Base-by-base conservation (phyloP, 2,113 vertebrate species). In the Ivindomyrus marchei region DNA sequence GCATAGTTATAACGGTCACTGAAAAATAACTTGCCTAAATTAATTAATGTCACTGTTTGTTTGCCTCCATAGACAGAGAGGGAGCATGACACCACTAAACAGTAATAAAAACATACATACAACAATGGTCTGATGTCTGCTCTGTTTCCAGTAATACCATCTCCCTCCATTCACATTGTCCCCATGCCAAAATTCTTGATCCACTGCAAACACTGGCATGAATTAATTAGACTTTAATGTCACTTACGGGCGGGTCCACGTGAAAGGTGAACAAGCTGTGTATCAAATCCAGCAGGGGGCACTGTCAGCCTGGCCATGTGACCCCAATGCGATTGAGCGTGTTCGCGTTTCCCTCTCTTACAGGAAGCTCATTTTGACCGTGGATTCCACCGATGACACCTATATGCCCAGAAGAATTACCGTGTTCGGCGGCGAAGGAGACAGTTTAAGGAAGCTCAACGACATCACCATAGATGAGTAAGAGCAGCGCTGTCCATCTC, bases 351-450 rank as follows among this genome's bases (percentile, higher is more conserved):
- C 77, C 39, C 90, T 53, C 52, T 87, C 66, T 90, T 36, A 58
- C 83, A 99, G 98, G 95, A 99, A 98, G 92, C 94, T 99, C 90
- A 95, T 99, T 52, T 91, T 99, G 91, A 97, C 97, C 0, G 98
- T 99, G 91, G 98, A 99, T 90, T 97, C 98, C 0, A 99, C 97
- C 0, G 98, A 99, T 31, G 98, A 99, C 93, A 99, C 98, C 94
- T 99, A 98, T 95, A 99, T 99, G 98, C 98, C 98, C 74, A 99
- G 98, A 94, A 93, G 97, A 42, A 96, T 99, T 0, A 96, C 97
- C 0, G 97, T 98, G 83, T 99, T 95, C 0, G 98, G 98, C 21
- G 98, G 98, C 0, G 98, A 99, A 91, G 97, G 96, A 21, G 98
- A 98, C 93, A 97, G 96, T 77, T 95, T 99, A 90, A 99, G 98